A percentile compares a stretch with the other conserved stretches of the same genome.
Evolutionary conservation across 2,113 vertebrate genomes (phyloP).

Genomic region (Dermatemys mawii): DNA sequence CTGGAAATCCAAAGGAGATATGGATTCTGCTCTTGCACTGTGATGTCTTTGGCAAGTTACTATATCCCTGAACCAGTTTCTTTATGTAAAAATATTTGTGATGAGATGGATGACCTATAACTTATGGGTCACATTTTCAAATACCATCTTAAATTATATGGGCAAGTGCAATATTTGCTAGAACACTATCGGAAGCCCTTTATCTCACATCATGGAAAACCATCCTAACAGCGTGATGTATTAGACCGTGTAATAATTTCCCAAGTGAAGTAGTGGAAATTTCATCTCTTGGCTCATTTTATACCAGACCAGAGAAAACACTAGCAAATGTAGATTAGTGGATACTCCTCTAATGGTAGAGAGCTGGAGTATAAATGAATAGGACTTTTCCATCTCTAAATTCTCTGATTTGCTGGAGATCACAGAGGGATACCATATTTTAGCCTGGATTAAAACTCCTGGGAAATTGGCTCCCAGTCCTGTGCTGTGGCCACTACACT

Average conservation of each 20-base stretch:
- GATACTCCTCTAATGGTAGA: constrained; percentile 33
- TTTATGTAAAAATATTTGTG: background rate
- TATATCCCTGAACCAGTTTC: no score
- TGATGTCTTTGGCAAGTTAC: background rate
- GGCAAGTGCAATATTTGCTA: background rate
- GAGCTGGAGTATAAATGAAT: constrained; percentile 42
- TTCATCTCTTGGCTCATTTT: background rate
- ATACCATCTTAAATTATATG: background rate
- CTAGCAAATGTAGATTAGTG: constrained; percentile 44
- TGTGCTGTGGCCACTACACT: background rate
- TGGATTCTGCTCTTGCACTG: no score
- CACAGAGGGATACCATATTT: constrained; percentile 37
- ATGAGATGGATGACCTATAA: background rate
- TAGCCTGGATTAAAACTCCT: constrained; percentile 39
- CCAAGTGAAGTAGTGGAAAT: background rate
- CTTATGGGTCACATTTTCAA: background rate
- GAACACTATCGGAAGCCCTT: background rate
- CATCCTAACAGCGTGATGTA: background rate
- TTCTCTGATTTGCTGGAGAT: constrained; percentile 48
- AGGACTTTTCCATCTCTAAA: constrained; percentile 35
- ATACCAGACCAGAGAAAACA: background rate
- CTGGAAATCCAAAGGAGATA: background rate
- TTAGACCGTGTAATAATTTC: background rate
- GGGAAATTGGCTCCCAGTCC: constrained; percentile 12
- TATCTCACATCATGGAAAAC: background rate